Percentiles rank a stretch among this genome's conserved stretches.
Conservation (phyloP, 2,113 vertebrate genomes). For the Agapornis roseicollis region DNA sequence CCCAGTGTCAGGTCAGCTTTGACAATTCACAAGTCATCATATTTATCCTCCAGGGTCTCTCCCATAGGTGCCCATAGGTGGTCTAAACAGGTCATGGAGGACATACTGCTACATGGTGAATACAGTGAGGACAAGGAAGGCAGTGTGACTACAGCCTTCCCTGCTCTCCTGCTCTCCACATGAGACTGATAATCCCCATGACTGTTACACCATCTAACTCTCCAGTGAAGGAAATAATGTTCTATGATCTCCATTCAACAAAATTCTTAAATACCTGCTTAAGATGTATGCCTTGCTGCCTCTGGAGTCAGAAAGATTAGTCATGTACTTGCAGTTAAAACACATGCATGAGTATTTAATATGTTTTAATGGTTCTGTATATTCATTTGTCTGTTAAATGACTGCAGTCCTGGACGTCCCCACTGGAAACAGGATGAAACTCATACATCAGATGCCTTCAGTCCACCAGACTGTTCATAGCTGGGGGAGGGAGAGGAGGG, state of each 20-base stretch:
- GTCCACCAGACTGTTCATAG: neutral
- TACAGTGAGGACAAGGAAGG: neutral
- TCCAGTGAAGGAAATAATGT: neutral
- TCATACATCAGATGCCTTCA: neutral
- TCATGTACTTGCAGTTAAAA: conserved; percentile 20
- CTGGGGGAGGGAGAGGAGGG: neutral
- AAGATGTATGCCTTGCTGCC: conserved; percentile 20
- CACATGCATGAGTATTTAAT: conserved; percentile 4
- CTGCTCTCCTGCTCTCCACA: neutral
- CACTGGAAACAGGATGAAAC: conserved; percentile 16
- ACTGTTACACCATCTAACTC: neutral
- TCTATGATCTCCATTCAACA: neutral
- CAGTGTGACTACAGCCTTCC: neutral
- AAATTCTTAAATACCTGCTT: conserved; percentile 3
- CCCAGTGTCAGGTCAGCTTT: neutral
- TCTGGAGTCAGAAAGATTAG: conserved; percentile 2
- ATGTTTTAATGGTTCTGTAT: conserved; percentile 14
- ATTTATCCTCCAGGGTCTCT: neutral
- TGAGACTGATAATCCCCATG: neutral
- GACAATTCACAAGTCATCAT: neutral
- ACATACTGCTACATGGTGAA: fast-evolving
- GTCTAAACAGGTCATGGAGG: neutral
- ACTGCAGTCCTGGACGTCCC: neutral
- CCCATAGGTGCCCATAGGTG: neutral
- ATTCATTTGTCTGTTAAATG: conserved; percentile 50